Base-by-base conservation (phyloP, 2,797 vertebrate species). In the Apodemus agrarius region DNA sequence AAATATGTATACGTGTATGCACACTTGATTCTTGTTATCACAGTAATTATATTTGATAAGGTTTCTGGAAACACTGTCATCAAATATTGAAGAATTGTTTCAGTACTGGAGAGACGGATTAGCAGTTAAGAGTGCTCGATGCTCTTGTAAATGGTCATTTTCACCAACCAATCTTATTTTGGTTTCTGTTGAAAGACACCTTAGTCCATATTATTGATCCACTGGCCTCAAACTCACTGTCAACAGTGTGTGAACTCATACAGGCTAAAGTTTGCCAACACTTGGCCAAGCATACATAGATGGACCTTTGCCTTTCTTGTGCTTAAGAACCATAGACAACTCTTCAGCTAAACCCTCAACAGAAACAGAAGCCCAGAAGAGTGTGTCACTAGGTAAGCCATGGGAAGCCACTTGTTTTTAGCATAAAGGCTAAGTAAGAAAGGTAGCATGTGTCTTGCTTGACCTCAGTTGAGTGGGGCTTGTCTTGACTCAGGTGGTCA, bases 181-280 rank as follows among this genome's bases (percentile, higher is more conserved):
- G 52, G 22, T 92, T 79, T 96, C 72, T 89, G 13, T 82, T 86
- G 89, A 72, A 94, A 91, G 69, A 91, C 0, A 84, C 26, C 74
- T 76, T 63, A 65, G 26, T 46, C 17, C 40, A 3, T 37, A 26
- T 31, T 74, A 26, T 63, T 83, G 72, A 49, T 59, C 61, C 49
- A 81, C 67, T 75, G 72, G 83, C 19, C 22, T 16, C 87, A 49
- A 90, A 59, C 34, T 93, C 69, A 52, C 8, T 79, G 91, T 37
- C 52, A 43, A 9, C 24, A 52, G 31, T 22, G 46, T 54, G 40
- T 0, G 29, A 80, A 9, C 81, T 88, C 14, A 16, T 21, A 67
- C 74, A n/a, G 57, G 83, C 12, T 9, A 40, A 24, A 49, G 67
- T 82, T 84, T 37, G 54, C 40, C 80, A 29, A 57, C 21, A 76